Evolutionary conservation across 2,113 vertebrate species (phyloP).

Genomic region (Psilopogon haemacephalus): DNA sequence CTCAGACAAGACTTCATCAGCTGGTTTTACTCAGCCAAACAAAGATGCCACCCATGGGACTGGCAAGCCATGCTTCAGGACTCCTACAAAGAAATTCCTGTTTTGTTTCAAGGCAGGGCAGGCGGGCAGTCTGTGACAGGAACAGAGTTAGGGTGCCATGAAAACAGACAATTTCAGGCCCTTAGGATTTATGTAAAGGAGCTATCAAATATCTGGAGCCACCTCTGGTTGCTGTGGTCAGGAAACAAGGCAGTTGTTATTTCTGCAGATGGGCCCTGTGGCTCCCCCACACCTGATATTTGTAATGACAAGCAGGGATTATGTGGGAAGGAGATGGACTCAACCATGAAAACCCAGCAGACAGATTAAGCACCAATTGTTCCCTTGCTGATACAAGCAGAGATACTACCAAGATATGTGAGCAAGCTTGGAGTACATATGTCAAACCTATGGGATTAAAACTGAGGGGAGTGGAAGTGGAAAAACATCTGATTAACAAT

Average conservation of each 20-base stretch:
- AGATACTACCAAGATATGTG: neutral
- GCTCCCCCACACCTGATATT: neutral
- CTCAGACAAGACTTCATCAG: neutral
- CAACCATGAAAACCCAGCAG: neutral
- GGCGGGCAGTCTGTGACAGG: neutral
- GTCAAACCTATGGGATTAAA: conserved; percentile 38
- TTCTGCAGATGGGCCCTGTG: neutral
- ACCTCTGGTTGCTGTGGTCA: neutral
- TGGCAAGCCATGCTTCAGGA: neutral
- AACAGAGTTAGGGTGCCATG: neutral
- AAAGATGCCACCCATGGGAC: neutral
- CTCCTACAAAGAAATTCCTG: neutral
- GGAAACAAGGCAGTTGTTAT: neutral
- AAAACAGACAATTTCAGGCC: neutral
- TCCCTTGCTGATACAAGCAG: neutral
- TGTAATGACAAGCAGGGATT: conserved; percentile 59
- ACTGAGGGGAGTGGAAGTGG: neutral
- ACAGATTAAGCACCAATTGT: conserved; percentile 15
- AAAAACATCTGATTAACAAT: conserved; percentile 30
- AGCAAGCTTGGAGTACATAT: neutral
- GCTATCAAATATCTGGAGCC: neutral
- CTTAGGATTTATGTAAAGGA: neutral
- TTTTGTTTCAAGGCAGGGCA: neutral
- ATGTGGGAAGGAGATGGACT: conserved; percentile 39
- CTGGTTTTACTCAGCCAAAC: neutral